Conservation (phyloP, 2,113 vertebrate genomes). For the Cyprinodon variegatus region DNA sequence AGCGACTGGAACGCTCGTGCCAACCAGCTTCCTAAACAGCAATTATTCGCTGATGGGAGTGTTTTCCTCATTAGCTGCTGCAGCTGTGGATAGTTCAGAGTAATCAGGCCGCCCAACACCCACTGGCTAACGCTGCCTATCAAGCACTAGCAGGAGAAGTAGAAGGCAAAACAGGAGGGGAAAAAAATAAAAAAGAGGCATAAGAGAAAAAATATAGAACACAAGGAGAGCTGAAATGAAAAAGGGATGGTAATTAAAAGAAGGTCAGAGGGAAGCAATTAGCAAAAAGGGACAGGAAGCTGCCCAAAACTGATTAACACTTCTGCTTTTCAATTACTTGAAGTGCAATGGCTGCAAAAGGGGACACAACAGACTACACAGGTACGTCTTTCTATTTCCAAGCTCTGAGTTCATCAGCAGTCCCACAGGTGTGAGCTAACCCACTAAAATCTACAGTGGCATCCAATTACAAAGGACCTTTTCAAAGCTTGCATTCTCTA, state of each 20-base stretch:
- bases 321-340: constrained; percentile 29
- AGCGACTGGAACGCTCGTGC: constrained; percentile 40
- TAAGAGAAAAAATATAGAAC: constrained; percentile 3
- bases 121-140: constrained; percentile 62
- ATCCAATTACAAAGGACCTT: neutral
- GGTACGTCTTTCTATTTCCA: constrained; percentile 33
- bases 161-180: constrained; percentile 11
- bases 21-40: constrained; percentile 74
- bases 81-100: constrained; percentile 72
- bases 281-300: neutral
- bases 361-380: constrained; percentile 39
- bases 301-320: constrained; percentile 37
- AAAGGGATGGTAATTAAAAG: neutral
- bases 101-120: constrained; percentile 69
- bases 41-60: constrained; percentile 74
- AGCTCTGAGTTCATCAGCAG: constrained; percentile 12
- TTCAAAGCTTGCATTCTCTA: constrained; percentile 2
- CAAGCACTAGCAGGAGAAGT: constrained; percentile 46
- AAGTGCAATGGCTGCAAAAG: constrained; percentile 14
- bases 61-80: constrained; percentile 76
- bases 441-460: constrained; percentile 34
- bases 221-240: neutral
- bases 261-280: neutral
- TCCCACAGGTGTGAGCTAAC: constrained; percentile 20
- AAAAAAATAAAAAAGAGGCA: neutral